A percentile compares a stretch with the other conserved stretches of the same genome.
Conservation (phyloP, 2,888 invertebrate genomes). For the Minunthozetes semirufus region DNA sequence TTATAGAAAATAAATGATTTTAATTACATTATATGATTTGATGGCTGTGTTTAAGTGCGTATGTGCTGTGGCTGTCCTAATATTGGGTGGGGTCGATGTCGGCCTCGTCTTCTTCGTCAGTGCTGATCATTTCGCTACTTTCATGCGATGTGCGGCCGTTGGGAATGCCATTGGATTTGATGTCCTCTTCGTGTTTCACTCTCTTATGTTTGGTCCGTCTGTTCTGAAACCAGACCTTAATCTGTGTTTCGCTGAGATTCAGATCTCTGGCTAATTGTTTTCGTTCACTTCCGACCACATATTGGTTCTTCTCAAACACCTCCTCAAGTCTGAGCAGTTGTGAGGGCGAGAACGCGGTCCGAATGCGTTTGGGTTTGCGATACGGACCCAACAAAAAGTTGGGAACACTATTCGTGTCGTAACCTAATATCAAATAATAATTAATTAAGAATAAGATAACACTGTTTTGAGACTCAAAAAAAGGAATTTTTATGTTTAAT, state of each 20-base stretch:
- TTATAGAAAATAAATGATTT: too few relatives aligned
- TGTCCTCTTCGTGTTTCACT: constrained; percentile 42
- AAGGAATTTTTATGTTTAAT: too few relatives aligned
- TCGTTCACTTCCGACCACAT: constrained; percentile 96
- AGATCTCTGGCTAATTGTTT: constrained; percentile 92
- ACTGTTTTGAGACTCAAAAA: background rate
- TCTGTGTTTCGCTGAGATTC: constrained; percentile 88
- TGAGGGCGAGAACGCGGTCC: constrained; percentile 96
- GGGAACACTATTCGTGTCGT: background rate
- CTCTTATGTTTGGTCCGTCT: constrained; percentile 43
- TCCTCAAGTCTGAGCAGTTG: constrained; percentile 93
- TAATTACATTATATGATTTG: too few relatives aligned
- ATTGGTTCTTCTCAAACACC: constrained; percentile 98
- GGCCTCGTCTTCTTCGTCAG: too few relatives aligned
- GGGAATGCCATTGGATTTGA: too few relatives aligned
- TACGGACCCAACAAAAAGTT: background rate
- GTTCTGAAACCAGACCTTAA: constrained; percentile 44
- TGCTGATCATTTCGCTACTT: too few relatives aligned
- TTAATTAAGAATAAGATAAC: background rate
- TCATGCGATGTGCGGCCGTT: too few relatives aligned
- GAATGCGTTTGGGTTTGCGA: constrained; percentile 93
- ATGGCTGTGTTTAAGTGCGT: too few relatives aligned
- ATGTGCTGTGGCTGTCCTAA: too few relatives aligned
- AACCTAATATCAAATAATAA: background rate
- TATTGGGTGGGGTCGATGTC: too few relatives aligned